Conservation (phyloP, 2,888 invertebrate genomes). For the Hydrotaea cyrtoneurina region DNA sequence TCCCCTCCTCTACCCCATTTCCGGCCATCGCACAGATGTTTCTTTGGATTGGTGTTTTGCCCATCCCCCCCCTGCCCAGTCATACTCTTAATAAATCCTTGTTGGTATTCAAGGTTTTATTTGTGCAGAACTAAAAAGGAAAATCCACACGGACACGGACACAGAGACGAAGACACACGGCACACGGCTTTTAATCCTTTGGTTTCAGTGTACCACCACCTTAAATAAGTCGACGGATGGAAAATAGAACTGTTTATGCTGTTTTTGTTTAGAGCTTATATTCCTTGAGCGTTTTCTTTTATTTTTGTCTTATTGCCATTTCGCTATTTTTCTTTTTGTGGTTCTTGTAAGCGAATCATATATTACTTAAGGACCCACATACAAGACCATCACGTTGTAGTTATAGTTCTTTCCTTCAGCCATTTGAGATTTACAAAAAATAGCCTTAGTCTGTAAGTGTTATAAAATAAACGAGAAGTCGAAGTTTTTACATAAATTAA, state of each 20-base stretch:
- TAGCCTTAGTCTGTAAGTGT: not conserved
- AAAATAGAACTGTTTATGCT: not conserved
- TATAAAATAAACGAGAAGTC: not conserved
- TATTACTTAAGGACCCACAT: conserved; percentile 51
- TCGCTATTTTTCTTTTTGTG: conserved; percentile 3
- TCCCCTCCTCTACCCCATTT: not conserved
- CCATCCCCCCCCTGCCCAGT: not conserved
- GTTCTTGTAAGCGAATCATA: conserved; percentile 11
- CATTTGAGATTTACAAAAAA: not conserved
- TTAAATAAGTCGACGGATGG: not conserved
- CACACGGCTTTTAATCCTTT: conserved; percentile 62
- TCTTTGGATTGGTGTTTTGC: not conserved
- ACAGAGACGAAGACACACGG: no score
- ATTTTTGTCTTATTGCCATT: not conserved
- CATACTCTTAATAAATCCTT: conserved; percentile 64
- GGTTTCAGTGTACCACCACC: conserved; percentile 1
- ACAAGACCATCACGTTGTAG: conserved; percentile 41
- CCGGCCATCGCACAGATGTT: not conserved
- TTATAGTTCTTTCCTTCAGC: not conserved
- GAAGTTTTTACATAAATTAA: conserved; percentile 7
- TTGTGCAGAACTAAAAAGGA: conserved; percentile 20
- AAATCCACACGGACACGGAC: not conserved
- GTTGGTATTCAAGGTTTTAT: conserved; percentile 63
- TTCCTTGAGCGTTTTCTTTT: conserved; percentile 14
- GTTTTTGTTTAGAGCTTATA: conserved; percentile 52